A percentile compares a stretch with the other conserved stretches of the same genome.
These are phyloP conservation scores for Dicyrtoma fusca DNA, from an alignment of 2,888 invertebrate species.

Conservation along the genomic window DNA sequence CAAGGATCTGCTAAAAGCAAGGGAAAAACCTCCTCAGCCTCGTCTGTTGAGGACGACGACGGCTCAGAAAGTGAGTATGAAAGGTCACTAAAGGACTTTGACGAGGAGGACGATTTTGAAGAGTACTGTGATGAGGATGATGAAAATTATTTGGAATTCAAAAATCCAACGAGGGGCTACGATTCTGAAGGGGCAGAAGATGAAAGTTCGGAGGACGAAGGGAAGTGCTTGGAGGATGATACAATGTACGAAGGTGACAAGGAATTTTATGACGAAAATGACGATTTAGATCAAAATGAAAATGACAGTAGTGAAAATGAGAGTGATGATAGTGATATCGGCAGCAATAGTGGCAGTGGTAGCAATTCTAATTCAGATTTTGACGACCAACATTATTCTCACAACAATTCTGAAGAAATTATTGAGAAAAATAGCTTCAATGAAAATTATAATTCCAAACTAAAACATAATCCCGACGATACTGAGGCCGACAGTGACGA, in stretches of 20 bases:
- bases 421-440: too few species aligned
- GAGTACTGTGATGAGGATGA: conserved; percentile 16
- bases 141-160: conserved; percentile 13
- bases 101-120: conserved; percentile 9
- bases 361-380: too few species aligned
- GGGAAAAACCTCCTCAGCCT: background rate
- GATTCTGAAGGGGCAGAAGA: background rate
- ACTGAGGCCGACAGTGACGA: too few species aligned
- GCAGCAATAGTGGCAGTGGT: background rate
- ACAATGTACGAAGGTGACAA: conserved; percentile 18
- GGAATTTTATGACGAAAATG: conserved; percentile 15
- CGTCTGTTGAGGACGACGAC: background rate
- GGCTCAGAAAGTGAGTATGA: conserved; percentile 24
- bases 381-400: too few species aligned
- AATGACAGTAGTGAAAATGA: background rate
- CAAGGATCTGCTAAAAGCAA: background rate
- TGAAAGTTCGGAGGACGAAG: conserved; percentile 3
- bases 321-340: background rate
- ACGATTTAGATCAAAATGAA: too few species aligned
- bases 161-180: too few species aligned
- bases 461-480: too few species aligned
- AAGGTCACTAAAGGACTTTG: conserved; percentile 21
- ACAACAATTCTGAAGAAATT: too few species aligned
- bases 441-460: too few species aligned
- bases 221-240: background rate